phyloP scores from a whole-genome alignment of 2,113 vertebrate genomes.

The Clarias gariepinus region DNA sequence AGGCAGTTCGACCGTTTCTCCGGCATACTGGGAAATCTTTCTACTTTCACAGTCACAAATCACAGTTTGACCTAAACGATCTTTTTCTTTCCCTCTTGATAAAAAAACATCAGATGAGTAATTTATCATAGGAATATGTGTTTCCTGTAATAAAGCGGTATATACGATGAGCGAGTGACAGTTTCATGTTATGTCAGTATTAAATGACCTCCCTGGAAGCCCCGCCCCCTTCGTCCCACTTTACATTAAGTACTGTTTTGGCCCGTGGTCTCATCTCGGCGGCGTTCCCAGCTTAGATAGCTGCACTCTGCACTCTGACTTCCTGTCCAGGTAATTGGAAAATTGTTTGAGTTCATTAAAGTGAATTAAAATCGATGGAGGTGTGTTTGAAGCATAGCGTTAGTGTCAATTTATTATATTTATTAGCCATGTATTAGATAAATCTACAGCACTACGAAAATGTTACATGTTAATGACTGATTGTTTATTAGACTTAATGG shows the following conservation, averaged over 20 bases:
- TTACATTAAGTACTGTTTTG: neutral
- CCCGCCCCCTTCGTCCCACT: neutral
- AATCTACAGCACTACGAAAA: no score
- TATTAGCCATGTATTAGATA: neutral
- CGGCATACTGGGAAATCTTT: no score
- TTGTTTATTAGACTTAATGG: no score
- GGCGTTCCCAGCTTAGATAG: neutral
- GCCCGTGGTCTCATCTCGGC: neutral
- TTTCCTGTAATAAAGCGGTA: no score
- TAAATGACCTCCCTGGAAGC: neutral
- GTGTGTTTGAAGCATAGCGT: neutral
- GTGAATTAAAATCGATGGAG: neutral
- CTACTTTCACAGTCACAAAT: no score
- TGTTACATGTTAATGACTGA: neutral
- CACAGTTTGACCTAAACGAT: neutral
- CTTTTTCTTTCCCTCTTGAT: neutral
- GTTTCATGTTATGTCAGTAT: neutral
- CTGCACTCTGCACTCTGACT: neutral
- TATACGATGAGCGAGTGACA: neutral
- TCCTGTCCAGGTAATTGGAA: neutral
- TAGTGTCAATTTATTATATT: neutral
- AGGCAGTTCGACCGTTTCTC: no score
- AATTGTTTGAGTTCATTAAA: neutral
- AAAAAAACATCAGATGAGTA: neutral
- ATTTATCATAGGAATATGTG: neutral